Evolutionary conservation across 2,797 vertebrate genomes (phyloP).

Genomic region (Neopelma chrysocephalum): DNA sequence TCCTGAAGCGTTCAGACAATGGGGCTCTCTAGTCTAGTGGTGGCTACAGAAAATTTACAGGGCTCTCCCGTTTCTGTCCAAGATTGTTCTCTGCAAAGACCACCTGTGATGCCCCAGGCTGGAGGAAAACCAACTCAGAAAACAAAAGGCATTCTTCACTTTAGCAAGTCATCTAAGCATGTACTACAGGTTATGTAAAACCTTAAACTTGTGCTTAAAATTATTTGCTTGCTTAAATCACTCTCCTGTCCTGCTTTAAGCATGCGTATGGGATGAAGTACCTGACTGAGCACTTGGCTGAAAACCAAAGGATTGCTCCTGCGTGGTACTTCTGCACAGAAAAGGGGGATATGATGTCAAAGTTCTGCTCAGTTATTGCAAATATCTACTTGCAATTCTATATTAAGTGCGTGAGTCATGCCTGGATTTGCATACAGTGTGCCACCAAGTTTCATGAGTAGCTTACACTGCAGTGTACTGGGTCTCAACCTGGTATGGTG

Average conservation of each 20-base stretch:
- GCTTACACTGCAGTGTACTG: not conserved
- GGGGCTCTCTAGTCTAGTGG: not conserved
- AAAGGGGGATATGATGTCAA: not conserved
- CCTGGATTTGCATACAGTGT: not conserved
- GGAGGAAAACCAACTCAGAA: not conserved
- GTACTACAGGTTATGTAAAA: not conserved
- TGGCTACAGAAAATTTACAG: not conserved
- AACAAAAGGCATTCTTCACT: not conserved
- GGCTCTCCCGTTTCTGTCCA: not conserved
- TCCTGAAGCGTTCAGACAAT: accelerated
- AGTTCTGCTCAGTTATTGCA: not conserved
- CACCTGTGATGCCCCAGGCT: not conserved
- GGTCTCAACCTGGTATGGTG: not conserved
- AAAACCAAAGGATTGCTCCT: not conserved
- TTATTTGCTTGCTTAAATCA: not conserved
- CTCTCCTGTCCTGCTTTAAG: not conserved
- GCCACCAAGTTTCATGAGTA: not conserved
- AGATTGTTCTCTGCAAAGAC: not conserved
- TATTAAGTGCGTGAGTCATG: not conserved
- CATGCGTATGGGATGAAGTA: accelerated
- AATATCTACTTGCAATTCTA: not conserved
- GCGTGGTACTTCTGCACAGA: not conserved
- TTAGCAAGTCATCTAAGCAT: not conserved
- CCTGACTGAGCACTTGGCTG: not conserved
- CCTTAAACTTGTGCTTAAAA: not conserved